Conservation (phyloP, 2,113 vertebrate species). For the Stegostoma tigrinum region DNA sequence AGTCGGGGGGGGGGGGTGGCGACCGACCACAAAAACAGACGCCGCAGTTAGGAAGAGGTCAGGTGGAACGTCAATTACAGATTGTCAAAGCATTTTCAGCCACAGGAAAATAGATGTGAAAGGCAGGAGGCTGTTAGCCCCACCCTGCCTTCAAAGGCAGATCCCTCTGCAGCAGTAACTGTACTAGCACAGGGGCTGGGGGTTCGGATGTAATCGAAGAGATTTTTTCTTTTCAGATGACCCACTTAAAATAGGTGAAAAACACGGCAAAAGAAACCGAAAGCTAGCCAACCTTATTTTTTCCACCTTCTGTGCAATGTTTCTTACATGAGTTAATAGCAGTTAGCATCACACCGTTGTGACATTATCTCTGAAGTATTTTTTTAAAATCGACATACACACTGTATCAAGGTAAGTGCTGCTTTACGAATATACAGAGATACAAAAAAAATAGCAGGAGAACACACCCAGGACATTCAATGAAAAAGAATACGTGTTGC, state of each 20-base stretch:
- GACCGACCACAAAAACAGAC: not conserved
- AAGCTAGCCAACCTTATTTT: not conserved
- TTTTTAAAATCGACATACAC: not conserved
- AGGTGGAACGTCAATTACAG: not conserved
- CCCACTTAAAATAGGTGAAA: not conserved
- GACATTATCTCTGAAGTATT: not conserved
- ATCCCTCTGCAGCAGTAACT: not conserved
- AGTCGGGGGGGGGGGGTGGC: no score
- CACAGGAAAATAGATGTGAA: not conserved
- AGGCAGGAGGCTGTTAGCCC: not conserved
- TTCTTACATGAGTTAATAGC: not conserved
- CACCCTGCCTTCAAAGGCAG: slow-evolving; percentile 30
- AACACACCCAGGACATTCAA: slow-evolving; percentile 8
- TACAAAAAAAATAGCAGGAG: not conserved
- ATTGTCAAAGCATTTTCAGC: slow-evolving; percentile 19
- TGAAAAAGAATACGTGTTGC: slow-evolving; percentile 19
- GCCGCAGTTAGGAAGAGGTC: not conserved
- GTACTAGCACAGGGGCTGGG: not conserved
- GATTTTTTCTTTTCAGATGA: not conserved
- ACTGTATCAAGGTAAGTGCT: not conserved
- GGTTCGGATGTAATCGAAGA: not conserved
- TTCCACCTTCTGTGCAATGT: not conserved
- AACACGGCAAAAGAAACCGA: not conserved
- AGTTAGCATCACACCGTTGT: not conserved
- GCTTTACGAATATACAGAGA: not conserved